A percentile compares a stretch with the other conserved stretches of the same genome.
phyloP scores from a whole-genome alignment of 2,888 invertebrate genomes.

The Nemotelus pantherinus region DNA sequence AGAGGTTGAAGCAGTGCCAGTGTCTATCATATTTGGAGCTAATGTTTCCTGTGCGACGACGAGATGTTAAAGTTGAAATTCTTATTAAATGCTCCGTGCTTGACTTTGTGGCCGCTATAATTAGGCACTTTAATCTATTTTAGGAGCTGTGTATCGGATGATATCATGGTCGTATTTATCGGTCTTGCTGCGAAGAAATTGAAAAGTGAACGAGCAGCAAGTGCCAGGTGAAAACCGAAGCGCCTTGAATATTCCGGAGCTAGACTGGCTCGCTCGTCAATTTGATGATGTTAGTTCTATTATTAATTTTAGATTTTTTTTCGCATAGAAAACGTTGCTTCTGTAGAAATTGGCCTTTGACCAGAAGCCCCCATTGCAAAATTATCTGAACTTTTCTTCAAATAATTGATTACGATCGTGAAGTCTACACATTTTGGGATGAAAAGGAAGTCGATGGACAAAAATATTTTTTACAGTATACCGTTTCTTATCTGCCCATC shows the following conservation, averaged over 20 bases:
- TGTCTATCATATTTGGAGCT: constrained; percentile 42
- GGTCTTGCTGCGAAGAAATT: constrained; percentile 12
- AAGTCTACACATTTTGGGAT: no score
- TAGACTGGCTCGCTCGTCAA: no score
- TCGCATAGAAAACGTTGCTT: no score
- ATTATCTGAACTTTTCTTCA: no score
- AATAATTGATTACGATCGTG: no score
- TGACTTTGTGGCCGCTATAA: constrained; percentile 33
- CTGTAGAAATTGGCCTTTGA: no score
- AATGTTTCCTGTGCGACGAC: constrained; percentile 40
- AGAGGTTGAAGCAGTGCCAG: background rate
- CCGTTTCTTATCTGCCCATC: no score
- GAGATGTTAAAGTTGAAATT: constrained; percentile 36
- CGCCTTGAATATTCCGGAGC: background rate
- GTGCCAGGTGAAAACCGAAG: constrained; percentile 26
- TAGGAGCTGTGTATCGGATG: constrained; percentile 39
- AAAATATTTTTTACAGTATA: no score
- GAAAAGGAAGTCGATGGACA: no score
- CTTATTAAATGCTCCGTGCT: constrained; percentile 40
- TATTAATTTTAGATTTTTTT: no score
- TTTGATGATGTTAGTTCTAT: no score
- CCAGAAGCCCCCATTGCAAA: no score
- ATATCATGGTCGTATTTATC: constrained; percentile 38
- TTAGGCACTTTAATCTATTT: constrained; percentile 42
- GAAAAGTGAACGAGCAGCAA: background rate